Evolutionary conservation across 1,140 invertebrate species (phyloP), one percentile per base, ranked within the genome.

Genomic region (Aphelinus atriplicis): DNA sequence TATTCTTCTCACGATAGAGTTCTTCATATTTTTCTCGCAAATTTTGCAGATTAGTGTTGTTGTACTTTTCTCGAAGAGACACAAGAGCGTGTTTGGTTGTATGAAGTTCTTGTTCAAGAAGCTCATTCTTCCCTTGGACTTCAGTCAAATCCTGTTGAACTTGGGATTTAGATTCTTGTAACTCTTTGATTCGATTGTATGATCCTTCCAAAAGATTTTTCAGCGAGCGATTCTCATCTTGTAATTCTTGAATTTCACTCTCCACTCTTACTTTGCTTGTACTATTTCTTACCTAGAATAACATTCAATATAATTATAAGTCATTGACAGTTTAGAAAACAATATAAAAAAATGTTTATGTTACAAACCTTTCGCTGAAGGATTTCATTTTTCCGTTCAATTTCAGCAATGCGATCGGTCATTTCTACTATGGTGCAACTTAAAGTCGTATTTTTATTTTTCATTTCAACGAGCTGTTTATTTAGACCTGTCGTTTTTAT

Each of bases 121-220:
- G 6, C 43, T 80, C 75, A 51, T 80, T 65, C 51, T 82, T 68
- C 43, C 62, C 67, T 57, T 79, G 75, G 1, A 82, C 56, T 53
- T 78, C 71, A 0, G 73, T 68, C 3, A 83, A 43, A 57, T 87
- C 82, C 43, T 79, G 79, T 7, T 81, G 72, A 55, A 82, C 75
- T 7, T 84, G 75, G 3, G 73, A 78, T 55, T 84, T 87, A 3
- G 62, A 70, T 10, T 83, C 80, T 56, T 84, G 83, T 3, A 88
- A 58, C n/a, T 81, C 81, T 3, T 72, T 72, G 46, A 87, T 82
- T 0, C 84, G 79, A 74, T 87, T 88, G 45, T 82, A 83, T 1
- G 82, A 84, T 10, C 86, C 86, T 10, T 87, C 86, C 3, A 87
- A 74, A 74, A 83, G 83, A 26, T 80, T 83, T 61, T 82, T 78